Evolutionary conservation across 1,140 invertebrate genomes (phyloP).

Genomic region (Anastrepha ludens): DNA sequence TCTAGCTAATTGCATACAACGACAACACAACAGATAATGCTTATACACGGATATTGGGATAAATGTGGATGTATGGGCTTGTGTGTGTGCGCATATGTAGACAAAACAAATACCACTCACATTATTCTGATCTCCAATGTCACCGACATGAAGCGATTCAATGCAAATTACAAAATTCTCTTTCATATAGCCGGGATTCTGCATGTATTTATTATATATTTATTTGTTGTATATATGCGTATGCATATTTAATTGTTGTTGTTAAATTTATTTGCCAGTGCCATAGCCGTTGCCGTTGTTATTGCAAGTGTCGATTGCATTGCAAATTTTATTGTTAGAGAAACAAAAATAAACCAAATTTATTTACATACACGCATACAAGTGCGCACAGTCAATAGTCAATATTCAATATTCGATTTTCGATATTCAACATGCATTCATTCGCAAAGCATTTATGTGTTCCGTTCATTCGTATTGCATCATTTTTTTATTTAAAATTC

Average conservation of each 20-base stretch:
- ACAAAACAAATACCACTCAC: slow-evolving; percentile 78
- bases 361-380: background rate
- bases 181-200: slow-evolving; percentile 99
- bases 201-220: slow-evolving; percentile 61
- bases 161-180: slow-evolving; percentile 97
- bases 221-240: background rate
- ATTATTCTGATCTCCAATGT: slow-evolving; percentile 87
- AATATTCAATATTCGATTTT: background rate
- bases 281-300: background rate
- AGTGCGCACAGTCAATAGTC: background rate
- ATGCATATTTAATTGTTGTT: background rate
- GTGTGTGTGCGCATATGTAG: background rate
- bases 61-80: background rate
- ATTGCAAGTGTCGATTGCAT: background rate
- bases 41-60: background rate
- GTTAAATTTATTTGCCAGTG: background rate
- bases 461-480: background rate
- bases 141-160: slow-evolving; percentile 95
- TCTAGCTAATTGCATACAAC: too few species aligned
- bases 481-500: background rate
- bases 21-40: too few species aligned
- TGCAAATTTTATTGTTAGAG: slow-evolving; percentile 39
- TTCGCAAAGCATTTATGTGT: background rate
- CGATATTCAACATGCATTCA: background rate
- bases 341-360: slow-evolving; percentile 45